These are phyloP conservation scores for Drosophila emarginata DNA, from an alignment of 2,888 invertebrate species.

Conservation along the genomic window DNA sequence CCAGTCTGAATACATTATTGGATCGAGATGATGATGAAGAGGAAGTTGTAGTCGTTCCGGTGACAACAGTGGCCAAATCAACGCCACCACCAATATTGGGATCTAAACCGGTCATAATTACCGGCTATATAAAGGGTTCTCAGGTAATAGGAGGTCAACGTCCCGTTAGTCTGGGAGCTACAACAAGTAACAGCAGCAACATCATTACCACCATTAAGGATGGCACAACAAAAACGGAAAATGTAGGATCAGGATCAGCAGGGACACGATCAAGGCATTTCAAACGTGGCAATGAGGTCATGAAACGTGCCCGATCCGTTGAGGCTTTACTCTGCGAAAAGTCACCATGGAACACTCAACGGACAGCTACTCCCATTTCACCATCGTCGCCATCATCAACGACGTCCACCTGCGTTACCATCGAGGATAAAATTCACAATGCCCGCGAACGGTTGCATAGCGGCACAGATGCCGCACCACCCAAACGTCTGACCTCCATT, in stretches of 20 bases:
- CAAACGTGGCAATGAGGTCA: conserved; percentile 85
- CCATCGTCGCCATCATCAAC: conserved; percentile 29
- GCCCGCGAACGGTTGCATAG: conserved; percentile 82
- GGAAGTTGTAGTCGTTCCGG: conserved; percentile 63
- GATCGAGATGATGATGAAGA: conserved; percentile 85
- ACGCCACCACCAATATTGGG: conserved; percentile 53
- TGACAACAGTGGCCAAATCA: conserved; percentile 22
- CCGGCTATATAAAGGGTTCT: conserved; percentile 41
- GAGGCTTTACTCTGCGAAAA: conserved; percentile 90
- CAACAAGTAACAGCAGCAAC: conserved; percentile 16
- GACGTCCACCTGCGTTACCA: conserved; percentile 71
- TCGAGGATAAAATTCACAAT: conserved; percentile 82
- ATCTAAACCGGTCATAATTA: conserved; percentile 43
- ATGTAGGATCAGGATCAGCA: conserved; percentile 10
- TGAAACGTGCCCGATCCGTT: conserved; percentile 93
- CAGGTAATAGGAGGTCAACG: conserved; percentile 33
- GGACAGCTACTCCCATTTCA: conserved; percentile 41
- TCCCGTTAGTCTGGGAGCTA: conserved; percentile 39
- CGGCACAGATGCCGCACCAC: conserved; percentile 81
- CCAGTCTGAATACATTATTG: conserved; percentile 92
- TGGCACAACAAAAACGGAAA: background rate
- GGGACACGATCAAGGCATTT: conserved; percentile 81
- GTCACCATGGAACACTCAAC: conserved; percentile 79
- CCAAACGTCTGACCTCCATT: conserved; percentile 86
- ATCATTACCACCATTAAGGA: background rate